These are phyloP conservation scores for Epinephelus moara DNA, from an alignment of 2,113 vertebrate species.

Conservation along the genomic window DNA sequence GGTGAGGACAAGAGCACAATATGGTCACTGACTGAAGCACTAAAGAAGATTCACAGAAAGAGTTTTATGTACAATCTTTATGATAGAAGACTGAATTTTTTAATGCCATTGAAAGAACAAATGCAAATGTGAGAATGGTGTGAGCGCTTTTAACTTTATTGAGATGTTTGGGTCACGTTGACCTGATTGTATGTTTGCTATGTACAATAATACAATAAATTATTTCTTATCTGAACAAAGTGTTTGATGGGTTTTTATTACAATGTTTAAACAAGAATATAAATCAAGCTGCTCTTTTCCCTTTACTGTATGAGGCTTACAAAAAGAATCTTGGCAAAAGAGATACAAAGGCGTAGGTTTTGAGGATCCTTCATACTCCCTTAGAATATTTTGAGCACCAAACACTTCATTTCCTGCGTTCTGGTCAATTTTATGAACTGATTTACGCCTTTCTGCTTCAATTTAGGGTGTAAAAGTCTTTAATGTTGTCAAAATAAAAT, in stretches of 20 bases:
- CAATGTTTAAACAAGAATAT: neutral
- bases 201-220: slow-evolving; percentile 66
- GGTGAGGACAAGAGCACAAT: neutral
- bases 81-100: neutral
- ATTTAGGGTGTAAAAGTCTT: no score
- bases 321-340: no score
- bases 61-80: neutral
- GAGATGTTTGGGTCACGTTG: slow-evolving; percentile 61
- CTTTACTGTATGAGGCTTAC: neutral
- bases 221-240: slow-evolving; percentile 26
- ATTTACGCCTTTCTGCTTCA: no score
- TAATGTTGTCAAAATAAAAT: no score
- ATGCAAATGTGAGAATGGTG: slow-evolving; percentile 26
- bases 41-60: slow-evolving; percentile 12
- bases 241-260: neutral
- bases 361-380: no score
- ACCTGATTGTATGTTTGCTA: slow-evolving; percentile 43
- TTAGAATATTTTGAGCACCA: no score
- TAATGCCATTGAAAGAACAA: slow-evolving; percentile 9
- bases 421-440: no score
- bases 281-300: neutral
- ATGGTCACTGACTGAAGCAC: slow-evolving; percentile 59
- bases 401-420: no score
- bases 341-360: no score
- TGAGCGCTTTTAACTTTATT: slow-evolving; percentile 58